Base-by-base conservation (phyloP, 2,888 invertebrate genomes). In the Macrostomum cliftonense region DNA sequence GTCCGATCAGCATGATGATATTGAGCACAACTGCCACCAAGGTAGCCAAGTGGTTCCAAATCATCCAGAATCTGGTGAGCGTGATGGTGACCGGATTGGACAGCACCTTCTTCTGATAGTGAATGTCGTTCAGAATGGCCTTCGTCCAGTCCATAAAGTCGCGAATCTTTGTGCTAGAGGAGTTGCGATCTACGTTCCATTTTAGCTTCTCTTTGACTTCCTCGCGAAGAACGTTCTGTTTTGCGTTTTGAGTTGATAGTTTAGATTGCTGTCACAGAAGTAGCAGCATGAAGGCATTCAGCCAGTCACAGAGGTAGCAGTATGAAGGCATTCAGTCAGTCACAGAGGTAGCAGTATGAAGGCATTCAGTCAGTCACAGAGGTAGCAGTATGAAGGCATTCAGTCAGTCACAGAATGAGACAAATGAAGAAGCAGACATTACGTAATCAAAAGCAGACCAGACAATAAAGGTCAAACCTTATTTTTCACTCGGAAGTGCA, bases 91-190 rank as follows among this genome's bases (percentile, higher is more conserved):
- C 51, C 1, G 60, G 59, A 50, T 65, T 65, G 46, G 61, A 62
- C 12, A 68, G 59, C 28, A 70, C 64, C 43, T 55, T 57, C 40
- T 64, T 57, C 55, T 69, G 68, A 53, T 68, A 68, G 21, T 63
- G 62, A 45, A 68, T 67, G 51, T 69, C 69, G 46, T 65, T 65
- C 58, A 69, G 63, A 43, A 69, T 70, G 53, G 68, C 68, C 44
- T 62, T 64, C 20, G 67, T 63, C 69, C 69, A 69, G 20, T 57
- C 63, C 67, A 69, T 68, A 40, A 69, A 58, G 54, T 68, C 68
- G 11, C 68, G 56, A 42, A 69, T 67, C 56, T 68, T 69, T 59
- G 65, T 68, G 59, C 66, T 68, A 16, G 68, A 66, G 1, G 68
- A 67, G 14, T 68, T 65, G 20, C 69, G 52, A 56, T 69, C 66